Conservation (phyloP, 2,888 invertebrate species). For the Drosophila fulvimacula region DNA sequence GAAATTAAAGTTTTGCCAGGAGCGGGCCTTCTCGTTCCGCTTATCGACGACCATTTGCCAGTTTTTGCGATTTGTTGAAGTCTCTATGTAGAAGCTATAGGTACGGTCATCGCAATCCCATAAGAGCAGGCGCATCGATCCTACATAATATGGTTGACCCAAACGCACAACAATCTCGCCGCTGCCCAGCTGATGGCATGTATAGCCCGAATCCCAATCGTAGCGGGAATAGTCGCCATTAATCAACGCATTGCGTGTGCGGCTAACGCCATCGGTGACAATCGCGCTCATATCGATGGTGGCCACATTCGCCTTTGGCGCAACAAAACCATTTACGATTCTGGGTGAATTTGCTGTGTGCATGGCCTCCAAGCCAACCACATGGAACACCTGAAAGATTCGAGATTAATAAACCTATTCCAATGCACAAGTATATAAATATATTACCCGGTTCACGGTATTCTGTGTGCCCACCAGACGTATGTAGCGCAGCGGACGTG, state of each 20-base stretch:
- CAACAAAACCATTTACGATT: conserved; percentile 90
- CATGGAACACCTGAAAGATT: conserved; percentile 90
- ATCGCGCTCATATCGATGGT: conserved; percentile 95
- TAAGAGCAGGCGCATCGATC: conserved; percentile 94
- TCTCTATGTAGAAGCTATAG: conserved; percentile 98
- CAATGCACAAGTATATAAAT: neutral
- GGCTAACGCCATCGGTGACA: conserved; percentile 97
- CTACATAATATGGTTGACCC: conserved; percentile 97
- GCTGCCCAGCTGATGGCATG: conserved; percentile 97
- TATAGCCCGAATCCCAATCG: conserved; percentile 99
- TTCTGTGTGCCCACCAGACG: conserved; percentile 96
- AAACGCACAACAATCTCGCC: conserved; percentile 98
- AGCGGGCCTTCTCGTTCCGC: conserved; percentile 93
- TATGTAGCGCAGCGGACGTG: conserved; percentile 94
- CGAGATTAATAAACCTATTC: neutral
- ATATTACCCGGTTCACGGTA: conserved; percentile 93
- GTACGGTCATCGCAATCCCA: conserved; percentile 99
- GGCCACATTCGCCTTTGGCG: conserved; percentile 96
- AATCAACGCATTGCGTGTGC: conserved; percentile 96
- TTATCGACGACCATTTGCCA: conserved; percentile 97
- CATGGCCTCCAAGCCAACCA: conserved; percentile 96
- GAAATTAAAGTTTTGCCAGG: conserved; percentile 97
- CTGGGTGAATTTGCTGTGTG: conserved; percentile 91
- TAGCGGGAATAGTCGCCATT: conserved; percentile 98
- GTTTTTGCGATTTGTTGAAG: conserved; percentile 95